Base-by-base conservation (phyloP, 2,888 invertebrate genomes). In the Amphimallon solstitiale region DNA sequence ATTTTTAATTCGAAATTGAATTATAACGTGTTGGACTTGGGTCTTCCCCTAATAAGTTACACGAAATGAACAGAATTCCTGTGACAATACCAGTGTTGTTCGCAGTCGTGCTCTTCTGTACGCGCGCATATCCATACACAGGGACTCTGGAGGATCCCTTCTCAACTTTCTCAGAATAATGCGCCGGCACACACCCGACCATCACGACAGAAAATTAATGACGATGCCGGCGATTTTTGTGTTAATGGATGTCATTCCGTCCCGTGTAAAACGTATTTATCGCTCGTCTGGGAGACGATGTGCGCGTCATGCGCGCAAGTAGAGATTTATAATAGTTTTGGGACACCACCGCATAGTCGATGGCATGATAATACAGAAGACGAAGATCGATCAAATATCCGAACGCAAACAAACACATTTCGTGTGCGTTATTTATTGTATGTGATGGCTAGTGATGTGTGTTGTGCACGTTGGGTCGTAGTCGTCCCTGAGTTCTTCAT, bases 191-290 rank as follows among this genome's bases (percentile, higher is more conserved):
- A 56, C 60, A 51, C 34, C 35, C 51, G 51, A 37, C 52, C 40
- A 21, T 23, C 40, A 40, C 23, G 40, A 54, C 56, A 45, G 43
- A 62, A 66, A 71, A 70, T 71, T 70, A 68, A 71, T 67, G 70
- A 70, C 66, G 63, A 34, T 52, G 52, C 23, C 61, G 46, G 56
- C 64, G 49, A 64, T 70, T 71, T 71, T 69, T 64, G 70, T 71
- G 68, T 68, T 71, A 71, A 71, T 71, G 54, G 70, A 65, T 66
- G 66, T 65, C 68, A 49, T 34, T 49, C 49, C 21, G 23, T 48
- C 23, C 35, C 37, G 37, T 62, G 48, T 62, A 62, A 56, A 56
- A 56, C 56, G 56, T 56, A 56, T 56, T 56, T 56, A 56, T 56
- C 40, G 40, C 40, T 40, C 23, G 56, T 40, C 56, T 38, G 43